Conservation (phyloP, 1,140 invertebrate genomes). For the Drosophila pandora region DNA sequence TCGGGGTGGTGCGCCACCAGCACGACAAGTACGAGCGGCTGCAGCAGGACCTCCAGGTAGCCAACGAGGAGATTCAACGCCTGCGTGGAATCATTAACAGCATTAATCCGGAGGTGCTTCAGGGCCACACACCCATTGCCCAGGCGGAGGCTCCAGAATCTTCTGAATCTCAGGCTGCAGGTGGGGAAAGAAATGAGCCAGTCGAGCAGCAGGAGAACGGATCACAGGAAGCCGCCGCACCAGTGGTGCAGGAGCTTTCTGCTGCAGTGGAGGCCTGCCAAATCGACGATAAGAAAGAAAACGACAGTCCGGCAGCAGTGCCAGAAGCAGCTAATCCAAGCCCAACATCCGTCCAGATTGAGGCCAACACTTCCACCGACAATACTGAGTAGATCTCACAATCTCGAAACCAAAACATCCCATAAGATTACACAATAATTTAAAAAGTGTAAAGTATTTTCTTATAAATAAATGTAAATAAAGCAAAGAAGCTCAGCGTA, state of each 20-base stretch:
- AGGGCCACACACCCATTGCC: constrained; percentile 12
- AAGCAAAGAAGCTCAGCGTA: constrained; percentile 15
- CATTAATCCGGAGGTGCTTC: constrained; percentile 66
- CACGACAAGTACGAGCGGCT: constrained; percentile 74
- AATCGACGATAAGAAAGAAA: constrained; percentile 41
- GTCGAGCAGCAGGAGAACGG: neutral
- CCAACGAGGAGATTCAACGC: constrained; percentile 70
- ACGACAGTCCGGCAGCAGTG: constrained; percentile 6
- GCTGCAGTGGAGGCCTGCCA: constrained; percentile 46
- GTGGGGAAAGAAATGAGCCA: neutral
- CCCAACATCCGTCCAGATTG: constrained; percentile 60
- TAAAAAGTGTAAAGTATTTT: constrained; percentile 63
- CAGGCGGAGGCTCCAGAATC: constrained; percentile 11
- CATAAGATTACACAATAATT: constrained; percentile 51
- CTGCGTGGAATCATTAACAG: constrained; percentile 69
- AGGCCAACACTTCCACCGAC: constrained; percentile 36
- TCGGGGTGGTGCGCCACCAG: constrained; percentile 83
- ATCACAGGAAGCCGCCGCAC: constrained; percentile 2
- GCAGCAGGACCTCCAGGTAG: constrained; percentile 67
- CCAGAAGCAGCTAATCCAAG: constrained; percentile 1
- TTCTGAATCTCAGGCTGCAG: neutral
- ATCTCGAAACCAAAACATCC: constrained; percentile 48
- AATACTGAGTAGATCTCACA: constrained; percentile 45
- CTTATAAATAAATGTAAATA: constrained; percentile 56
- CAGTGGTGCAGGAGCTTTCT: constrained; percentile 23